Evolutionary conservation across 2,888 invertebrate species (phyloP).

Genomic region (Halocaridina rubra): DNA sequence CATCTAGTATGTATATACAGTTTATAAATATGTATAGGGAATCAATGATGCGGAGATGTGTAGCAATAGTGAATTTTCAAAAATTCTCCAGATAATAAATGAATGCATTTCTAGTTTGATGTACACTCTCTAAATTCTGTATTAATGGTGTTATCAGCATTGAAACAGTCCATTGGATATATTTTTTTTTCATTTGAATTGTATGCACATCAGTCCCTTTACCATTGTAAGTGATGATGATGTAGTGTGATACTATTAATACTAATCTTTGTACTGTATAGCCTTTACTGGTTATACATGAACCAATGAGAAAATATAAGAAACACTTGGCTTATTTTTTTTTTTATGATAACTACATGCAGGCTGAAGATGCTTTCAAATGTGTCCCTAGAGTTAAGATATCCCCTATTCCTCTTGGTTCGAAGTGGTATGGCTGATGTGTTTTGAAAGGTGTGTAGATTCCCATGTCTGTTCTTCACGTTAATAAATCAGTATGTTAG

Average conservation of each 20-base stretch:
- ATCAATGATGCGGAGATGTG: slow-evolving; percentile 42
- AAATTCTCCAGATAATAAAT: slow-evolving; percentile 37
- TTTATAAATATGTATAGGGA: no score
- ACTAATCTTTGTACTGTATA: no score
- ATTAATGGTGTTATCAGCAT: slow-evolving; percentile 29
- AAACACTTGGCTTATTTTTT: slow-evolving; percentile 41
- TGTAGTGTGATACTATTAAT: no score
- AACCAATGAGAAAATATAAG: slow-evolving; percentile 33
- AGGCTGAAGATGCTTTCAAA: slow-evolving; percentile 6
- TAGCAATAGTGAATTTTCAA: slow-evolving; percentile 46
- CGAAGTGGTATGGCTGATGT: slow-evolving; percentile 55
- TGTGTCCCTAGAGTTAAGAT: slow-evolving; percentile 48
- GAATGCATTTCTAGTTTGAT: slow-evolving; percentile 55
- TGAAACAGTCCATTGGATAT: no score
- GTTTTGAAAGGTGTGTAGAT: slow-evolving; percentile 60
- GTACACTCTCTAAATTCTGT: slow-evolving; percentile 33
- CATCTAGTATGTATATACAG: slow-evolving; percentile 53
- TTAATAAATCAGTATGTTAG: slow-evolving; percentile 58
- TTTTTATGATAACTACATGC: slow-evolving; percentile 10
- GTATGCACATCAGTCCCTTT: no score
- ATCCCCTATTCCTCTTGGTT: slow-evolving; percentile 39
- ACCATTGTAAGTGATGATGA: no score
- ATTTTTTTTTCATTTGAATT: no score
- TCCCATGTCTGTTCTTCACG: slow-evolving; percentile 59
- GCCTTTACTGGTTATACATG: no score